Evolutionary conservation across 2,888 invertebrate genomes (phyloP).

Genomic region (Meteorus colon): DNA sequence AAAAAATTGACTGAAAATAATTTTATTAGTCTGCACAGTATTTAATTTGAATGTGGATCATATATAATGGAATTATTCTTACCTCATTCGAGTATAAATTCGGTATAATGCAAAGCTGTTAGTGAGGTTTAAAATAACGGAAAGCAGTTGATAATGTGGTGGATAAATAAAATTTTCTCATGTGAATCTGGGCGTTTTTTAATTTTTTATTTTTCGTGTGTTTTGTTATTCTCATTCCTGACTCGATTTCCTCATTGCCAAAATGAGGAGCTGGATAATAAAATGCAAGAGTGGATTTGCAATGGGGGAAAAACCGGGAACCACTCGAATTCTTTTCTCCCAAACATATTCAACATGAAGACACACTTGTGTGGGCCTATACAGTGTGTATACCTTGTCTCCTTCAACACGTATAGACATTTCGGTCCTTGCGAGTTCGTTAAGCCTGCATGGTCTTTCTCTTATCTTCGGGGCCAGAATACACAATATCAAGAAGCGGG

Average conservation of each 20-base stretch:
- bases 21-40: neutral
- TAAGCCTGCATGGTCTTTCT: constrained; percentile 27
- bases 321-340: constrained; percentile 12
- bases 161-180: constrained; percentile 24
- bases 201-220: neutral
- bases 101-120: neutral
- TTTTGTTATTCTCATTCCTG: neutral
- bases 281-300: constrained; percentile 26
- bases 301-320: constrained; percentile 15
- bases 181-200: constrained; percentile 2
- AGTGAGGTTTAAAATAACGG: neutral
- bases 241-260: constrained; percentile 35
- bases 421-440: constrained; percentile 29
- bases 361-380: constrained; percentile 14
- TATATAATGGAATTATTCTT: constrained; percentile 7
- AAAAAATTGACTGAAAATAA: neutral
- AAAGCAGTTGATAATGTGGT: constrained; percentile 10
- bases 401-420: constrained; percentile 15
- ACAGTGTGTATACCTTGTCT: neutral
- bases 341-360: constrained; percentile 1
- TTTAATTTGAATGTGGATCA: neutral
- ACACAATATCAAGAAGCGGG: constrained; percentile 20
- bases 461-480: constrained; percentile 34
- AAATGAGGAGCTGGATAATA: constrained; percentile 40
- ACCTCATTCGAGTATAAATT: neutral